Conservation (phyloP, 2,113 vertebrate species). For the Hiodon tergisus region DNA sequence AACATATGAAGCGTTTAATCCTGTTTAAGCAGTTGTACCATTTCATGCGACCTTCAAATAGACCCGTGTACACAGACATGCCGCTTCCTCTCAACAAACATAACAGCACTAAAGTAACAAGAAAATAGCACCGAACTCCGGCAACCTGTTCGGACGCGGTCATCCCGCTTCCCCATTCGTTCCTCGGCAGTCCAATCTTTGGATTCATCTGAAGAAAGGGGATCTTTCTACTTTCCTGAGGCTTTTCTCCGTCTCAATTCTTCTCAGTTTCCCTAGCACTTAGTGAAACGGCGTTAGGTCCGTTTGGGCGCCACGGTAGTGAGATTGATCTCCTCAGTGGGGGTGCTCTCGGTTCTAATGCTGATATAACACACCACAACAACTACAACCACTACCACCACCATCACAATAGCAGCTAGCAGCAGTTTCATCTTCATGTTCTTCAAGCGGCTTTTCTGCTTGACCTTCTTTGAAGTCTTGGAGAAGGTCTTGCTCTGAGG, state of each 20-base stretch:
- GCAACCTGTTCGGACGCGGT: too few relatives aligned
- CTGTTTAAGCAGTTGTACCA: too few relatives aligned
- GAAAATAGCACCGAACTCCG: too few relatives aligned
- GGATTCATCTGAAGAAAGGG: too few relatives aligned
- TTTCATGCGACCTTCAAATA: too few relatives aligned
- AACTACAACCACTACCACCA: slow-evolving; percentile 30
- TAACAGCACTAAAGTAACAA: too few relatives aligned
- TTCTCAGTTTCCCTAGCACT: background rate
- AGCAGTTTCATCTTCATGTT: slow-evolving; percentile 33
- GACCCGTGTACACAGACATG: too few relatives aligned
- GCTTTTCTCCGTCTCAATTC: background rate
- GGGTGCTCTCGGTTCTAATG: slow-evolving; percentile 15
- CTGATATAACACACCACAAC: slow-evolving; percentile 1
- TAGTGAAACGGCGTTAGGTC: background rate
- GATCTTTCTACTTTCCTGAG: background rate
- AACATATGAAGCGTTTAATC: too few relatives aligned
- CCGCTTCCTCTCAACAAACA: too few relatives aligned
- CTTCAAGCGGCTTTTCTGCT: slow-evolving; percentile 21
- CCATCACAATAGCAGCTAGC: slow-evolving; percentile 19
- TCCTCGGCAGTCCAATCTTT: too few relatives aligned
- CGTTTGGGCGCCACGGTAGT: background rate
- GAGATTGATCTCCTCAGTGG: background rate
- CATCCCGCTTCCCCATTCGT: too few relatives aligned
- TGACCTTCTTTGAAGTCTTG: slow-evolving; percentile 23
- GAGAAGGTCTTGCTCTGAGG: slow-evolving; percentile 21